phyloP scores from a whole-genome alignment of 2,113 vertebrate species.

The Leucoraja erinaceus region DNA sequence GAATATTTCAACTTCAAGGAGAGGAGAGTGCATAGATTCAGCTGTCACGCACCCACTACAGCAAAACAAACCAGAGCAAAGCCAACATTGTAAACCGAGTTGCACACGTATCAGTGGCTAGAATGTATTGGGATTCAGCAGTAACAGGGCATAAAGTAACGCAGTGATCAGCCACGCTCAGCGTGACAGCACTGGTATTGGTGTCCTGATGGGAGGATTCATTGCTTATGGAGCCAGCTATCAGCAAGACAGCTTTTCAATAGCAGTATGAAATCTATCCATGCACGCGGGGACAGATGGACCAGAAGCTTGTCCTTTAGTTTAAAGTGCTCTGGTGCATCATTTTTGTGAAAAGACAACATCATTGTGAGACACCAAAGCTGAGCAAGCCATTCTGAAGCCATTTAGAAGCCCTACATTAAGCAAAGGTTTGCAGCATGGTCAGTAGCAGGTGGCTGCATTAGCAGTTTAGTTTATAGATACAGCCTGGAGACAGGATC shows the following conservation, averaged over 20 bases:
- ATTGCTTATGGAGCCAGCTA: not conserved
- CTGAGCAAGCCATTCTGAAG: too few relatives aligned
- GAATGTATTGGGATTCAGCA: not conserved
- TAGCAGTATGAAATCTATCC: not conserved
- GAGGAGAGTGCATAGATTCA: not conserved
- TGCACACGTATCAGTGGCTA: too few relatives aligned
- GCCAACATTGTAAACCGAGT: not conserved
- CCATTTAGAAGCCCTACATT: too few relatives aligned
- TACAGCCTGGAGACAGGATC: too few relatives aligned
- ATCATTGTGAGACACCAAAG: not conserved
- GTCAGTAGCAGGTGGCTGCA: too few relatives aligned
- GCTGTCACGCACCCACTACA: not conserved
- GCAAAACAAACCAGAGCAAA: not conserved
- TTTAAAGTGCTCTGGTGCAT: not conserved
- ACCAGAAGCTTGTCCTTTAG: not conserved
- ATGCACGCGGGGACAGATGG: not conserved
- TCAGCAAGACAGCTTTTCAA: not conserved
- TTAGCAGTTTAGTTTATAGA: too few relatives aligned
- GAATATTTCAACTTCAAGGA: conserved; percentile 19
- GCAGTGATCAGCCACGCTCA: too few relatives aligned
- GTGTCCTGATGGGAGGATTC: not conserved
- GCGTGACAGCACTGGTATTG: too few relatives aligned
- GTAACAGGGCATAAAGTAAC: not conserved
- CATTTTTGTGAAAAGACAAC: not conserved
- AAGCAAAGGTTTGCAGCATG: too few relatives aligned